Conservation (phyloP, 2,888 invertebrate species). For the Cabera pusaria region DNA sequence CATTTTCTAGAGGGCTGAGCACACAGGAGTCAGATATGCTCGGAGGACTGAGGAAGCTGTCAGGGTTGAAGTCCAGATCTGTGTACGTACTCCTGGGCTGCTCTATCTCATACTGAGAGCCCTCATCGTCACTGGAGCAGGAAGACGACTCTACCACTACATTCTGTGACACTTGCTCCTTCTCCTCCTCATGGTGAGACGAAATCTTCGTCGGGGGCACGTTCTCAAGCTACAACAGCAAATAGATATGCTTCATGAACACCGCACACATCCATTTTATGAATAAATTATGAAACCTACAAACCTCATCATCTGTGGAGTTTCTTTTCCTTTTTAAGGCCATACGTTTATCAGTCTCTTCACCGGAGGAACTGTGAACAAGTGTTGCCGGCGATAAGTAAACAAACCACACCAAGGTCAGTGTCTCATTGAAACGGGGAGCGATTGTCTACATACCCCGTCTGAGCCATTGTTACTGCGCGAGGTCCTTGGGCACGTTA, state of each 20-base stretch:
- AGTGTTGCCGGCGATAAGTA: slow-evolving; percentile 49
- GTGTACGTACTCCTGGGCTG: slow-evolving; percentile 67
- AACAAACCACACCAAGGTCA: slow-evolving; percentile 65
- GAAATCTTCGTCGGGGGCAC: slow-evolving; percentile 69
- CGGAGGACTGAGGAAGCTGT: slow-evolving; percentile 75
- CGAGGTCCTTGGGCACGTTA: slow-evolving; percentile 49
- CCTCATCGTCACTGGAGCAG: slow-evolving; percentile 71
- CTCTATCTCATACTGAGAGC: slow-evolving; percentile 57
- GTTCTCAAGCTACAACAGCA: slow-evolving; percentile 68
- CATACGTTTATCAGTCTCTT: slow-evolving; percentile 61
- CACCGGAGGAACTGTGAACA: slow-evolving; percentile 66
- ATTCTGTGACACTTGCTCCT: slow-evolving; percentile 64
- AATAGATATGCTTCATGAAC: slow-evolving; percentile 17
- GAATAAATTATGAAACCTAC: slow-evolving; percentile 31
- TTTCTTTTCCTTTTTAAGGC: slow-evolving; percentile 73
- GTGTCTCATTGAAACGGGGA: slow-evolving; percentile 41
- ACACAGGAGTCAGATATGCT: slow-evolving; percentile 75
- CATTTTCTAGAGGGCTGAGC: slow-evolving; percentile 76
- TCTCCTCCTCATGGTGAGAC: slow-evolving; percentile 49
- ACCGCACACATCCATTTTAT: slow-evolving; percentile 6
- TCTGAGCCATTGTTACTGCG: slow-evolving; percentile 69
- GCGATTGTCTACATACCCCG: slow-evolving; percentile 66
- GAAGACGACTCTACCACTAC: slow-evolving; percentile 73
- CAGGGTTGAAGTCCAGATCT: slow-evolving; percentile 72
- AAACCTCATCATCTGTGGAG: slow-evolving; percentile 76